Evolutionary conservation across 1,140 invertebrate species (phyloP).

Genomic region (Eumaeus atala): DNA sequence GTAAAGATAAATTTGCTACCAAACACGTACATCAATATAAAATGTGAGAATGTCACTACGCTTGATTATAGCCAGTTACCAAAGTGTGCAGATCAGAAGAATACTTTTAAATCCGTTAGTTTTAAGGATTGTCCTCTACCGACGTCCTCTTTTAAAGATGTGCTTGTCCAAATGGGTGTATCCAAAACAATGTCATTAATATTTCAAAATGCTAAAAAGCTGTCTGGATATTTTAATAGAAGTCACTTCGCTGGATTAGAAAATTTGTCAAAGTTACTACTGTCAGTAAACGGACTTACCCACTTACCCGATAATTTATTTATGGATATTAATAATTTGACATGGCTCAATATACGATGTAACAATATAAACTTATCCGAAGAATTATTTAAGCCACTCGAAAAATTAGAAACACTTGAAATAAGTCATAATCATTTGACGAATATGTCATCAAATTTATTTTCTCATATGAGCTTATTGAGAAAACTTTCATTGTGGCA

Average conservation of each 20-base stretch:
- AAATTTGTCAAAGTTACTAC: slow-evolving; percentile 59
- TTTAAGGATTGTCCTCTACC: slow-evolving; percentile 69
- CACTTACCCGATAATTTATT: slow-evolving; percentile 77
- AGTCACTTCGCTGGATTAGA: slow-evolving; percentile 73
- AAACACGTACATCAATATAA: slow-evolving; percentile 56
- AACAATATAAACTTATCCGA: slow-evolving; percentile 76
- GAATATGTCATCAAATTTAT: slow-evolving; percentile 75
- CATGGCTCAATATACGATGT: slow-evolving; percentile 75
- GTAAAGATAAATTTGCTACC: slow-evolving; percentile 60
- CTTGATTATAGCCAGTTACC: slow-evolving; percentile 59
- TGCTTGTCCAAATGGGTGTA: slow-evolving; percentile 57
- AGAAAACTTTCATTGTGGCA: slow-evolving; percentile 77
- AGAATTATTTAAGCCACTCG: slow-evolving; percentile 72
- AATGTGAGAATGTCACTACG: slow-evolving; percentile 54
- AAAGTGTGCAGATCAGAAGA: slow-evolving; percentile 49
- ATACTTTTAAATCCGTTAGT: slow-evolving; percentile 60
- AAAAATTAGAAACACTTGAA: slow-evolving; percentile 76
- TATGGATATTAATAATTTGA: slow-evolving; percentile 74
- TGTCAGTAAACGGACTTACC: slow-evolving; percentile 70
- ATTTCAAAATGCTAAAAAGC: slow-evolving; percentile 67
- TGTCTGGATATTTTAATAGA: slow-evolving; percentile 65
- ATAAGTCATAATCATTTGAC: slow-evolving; percentile 77
- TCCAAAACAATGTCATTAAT: slow-evolving; percentile 57
- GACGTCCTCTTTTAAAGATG: slow-evolving; percentile 55
- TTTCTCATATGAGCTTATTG: slow-evolving; percentile 75